Conservation (phyloP, 2,888 invertebrate genomes). For the Torymus texanus region DNA sequence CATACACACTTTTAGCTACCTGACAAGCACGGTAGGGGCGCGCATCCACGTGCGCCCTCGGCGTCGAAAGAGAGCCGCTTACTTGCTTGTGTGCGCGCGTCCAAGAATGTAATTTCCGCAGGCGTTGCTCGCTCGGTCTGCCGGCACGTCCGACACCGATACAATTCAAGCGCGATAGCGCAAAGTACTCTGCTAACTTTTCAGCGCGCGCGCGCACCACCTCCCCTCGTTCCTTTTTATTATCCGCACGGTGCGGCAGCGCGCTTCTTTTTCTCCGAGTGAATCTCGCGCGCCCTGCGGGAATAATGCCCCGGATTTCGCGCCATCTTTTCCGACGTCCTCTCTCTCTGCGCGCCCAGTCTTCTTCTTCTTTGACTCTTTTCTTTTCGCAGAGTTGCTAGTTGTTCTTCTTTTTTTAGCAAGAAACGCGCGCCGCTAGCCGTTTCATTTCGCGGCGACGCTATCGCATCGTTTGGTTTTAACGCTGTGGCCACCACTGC, state of each 20-base stretch:
- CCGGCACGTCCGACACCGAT: slow-evolving; percentile 66
- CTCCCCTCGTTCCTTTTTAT: slow-evolving; percentile 7
- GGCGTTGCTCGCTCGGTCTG: slow-evolving; percentile 62
- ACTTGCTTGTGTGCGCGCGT: slow-evolving; percentile 12
- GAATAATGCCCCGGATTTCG: background rate
- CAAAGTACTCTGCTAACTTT: slow-evolving; percentile 61
- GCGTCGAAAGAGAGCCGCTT: background rate
- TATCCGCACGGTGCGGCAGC: background rate
- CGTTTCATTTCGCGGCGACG: background rate
- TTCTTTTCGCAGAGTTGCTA: slow-evolving; percentile 5
- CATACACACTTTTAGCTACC: too few species aligned
- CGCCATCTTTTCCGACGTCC: background rate
- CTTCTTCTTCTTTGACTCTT: background rate
- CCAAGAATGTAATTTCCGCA: slow-evolving; percentile 69
- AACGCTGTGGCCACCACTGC: background rate
- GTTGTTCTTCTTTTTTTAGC: slow-evolving; percentile 1
- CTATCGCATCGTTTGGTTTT: background rate
- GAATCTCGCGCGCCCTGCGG: background rate
- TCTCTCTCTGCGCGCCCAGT: background rate
- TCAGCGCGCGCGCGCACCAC: background rate
- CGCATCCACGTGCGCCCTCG: background rate
- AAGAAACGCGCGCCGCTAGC: background rate
- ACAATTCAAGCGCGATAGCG: slow-evolving; percentile 62
- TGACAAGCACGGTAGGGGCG: too few species aligned
- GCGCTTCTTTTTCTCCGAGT: slow-evolving; percentile 39